Evolutionary conservation across 2,797 vertebrate species (phyloP), one percentile per base, ranked within the genome.

Genomic region (Ctenopoma multispine): DNA sequence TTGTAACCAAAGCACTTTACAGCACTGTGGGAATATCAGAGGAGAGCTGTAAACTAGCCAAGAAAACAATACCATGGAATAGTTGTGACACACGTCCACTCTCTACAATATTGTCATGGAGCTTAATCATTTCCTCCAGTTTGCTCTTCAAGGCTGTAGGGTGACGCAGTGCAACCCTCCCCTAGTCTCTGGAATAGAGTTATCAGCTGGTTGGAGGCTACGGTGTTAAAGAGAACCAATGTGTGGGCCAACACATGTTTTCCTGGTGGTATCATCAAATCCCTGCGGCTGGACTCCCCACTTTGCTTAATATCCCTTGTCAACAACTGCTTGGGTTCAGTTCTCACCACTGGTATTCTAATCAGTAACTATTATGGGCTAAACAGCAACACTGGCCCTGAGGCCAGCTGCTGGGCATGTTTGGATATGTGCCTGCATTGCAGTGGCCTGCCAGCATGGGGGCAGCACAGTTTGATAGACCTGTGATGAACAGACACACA

Each of bases 301-400:
- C 88, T 88, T 88, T 75, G 75, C 86, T 68, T 85, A 90, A 89
- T 88, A 75, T 88, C 78, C 81, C 89, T 82, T 92, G 91, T 93
- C 91, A 91, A 88, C 90, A 92, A 89, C 86, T 87, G 85, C 90
- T 90, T 81, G 81, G 81, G 86, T 87, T 84, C 83, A 80, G 66
- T 75, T 87, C 84, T 85, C 66, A 59, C 84, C 72, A 49, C 84
- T 80, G 84, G 77, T 87, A 84, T 90, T 92, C 85, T 88, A 88
- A 91, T 88, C 90, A 90, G 82, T 86, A 71, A 62, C 82, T 87
- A 78, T 89, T 89, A 88, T 77, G 71, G 80, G 84, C 82, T 79
- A 81, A 90, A 83, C 83, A 69, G 84, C 78, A 73, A 61, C 86
- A 68, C 62, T 15, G 71, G 72, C 82, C 81, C 84, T 12, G 68